Base-by-base conservation (phyloP, 2,113 vertebrate genomes). In the Tylochromis polylepis region DNA sequence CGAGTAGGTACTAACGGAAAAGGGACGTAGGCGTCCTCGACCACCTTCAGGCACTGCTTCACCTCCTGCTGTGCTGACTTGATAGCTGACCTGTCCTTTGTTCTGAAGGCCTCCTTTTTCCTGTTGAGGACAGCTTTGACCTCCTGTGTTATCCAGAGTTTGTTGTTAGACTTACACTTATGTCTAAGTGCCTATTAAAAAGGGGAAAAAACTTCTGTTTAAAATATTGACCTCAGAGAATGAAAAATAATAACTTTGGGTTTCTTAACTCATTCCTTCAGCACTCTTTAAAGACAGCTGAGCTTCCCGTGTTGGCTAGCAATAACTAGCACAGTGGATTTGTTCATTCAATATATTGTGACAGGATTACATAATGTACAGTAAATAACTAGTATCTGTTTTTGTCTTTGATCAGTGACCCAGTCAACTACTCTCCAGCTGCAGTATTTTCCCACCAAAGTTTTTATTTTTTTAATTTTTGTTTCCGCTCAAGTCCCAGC, bases 361-460 rank as follows among this genome's bases (percentile, higher is more conserved):
- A 51, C 18, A 20, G 49, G 16, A 51, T 51, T 8, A 9, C 49
- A 20, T 9, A 9, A 51, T 55, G 53, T 55, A n/a, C n/a, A n/a
- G n/a, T n/a, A 49, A 46, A 41, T 29, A 72, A 53, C 16, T 12
- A 70, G 14, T 10, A 8, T 38, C 0, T 87, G 2, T 11, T 49
- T 10, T 14, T 38, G 16, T 81, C 24, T 75, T 11, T n/a, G 5
- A 67, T 14, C 59, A 9, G 8, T 79, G 79, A 88, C 75, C 5
- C 65, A 2, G 7, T 55, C 27, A 82, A 29, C 20, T 57, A 12
- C 27, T 57, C n/a, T 81, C 62, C 16, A 46, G 29, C 2, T 77
- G 31, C 29, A 56, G 7, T 31, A 6, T 85, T 91, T 92, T 92
- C 83, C 87, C 89, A 91, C 72, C 72, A 84, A 58, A 79, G 38